Evolutionary conservation across 37 sponge, comb jelly and placozoan genomes (phyloP).

Genomic region (Crambe crambe): DNA sequence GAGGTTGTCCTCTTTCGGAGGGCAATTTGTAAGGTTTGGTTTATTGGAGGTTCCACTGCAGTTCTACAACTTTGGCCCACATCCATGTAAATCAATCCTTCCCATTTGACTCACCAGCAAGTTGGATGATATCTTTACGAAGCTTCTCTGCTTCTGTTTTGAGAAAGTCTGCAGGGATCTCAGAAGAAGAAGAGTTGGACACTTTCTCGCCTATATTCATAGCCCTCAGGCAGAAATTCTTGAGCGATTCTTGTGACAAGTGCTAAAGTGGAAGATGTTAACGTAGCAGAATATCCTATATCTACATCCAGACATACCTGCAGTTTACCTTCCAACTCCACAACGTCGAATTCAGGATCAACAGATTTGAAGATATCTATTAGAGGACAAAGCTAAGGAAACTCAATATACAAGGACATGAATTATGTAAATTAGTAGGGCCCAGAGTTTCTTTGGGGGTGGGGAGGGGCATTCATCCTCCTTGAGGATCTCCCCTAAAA

Average conservation of each 20-base stretch:
- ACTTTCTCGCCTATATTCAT: conserved; percentile 46
- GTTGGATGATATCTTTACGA: conserved; percentile 17
- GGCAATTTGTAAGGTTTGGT: no score
- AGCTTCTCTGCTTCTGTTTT: conserved; percentile 21
- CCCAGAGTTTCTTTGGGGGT: no score
- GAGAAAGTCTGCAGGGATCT: conserved; percentile 5
- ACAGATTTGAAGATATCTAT: conserved; percentile 34
- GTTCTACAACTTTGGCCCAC: not conserved
- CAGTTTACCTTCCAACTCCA: conserved; percentile 39
- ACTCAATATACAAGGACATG: not conserved
- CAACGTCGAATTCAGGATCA: conserved; percentile 5
- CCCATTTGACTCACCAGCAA: conserved; percentile 26
- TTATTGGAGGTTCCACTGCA: not conserved
- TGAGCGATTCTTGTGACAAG: conserved; percentile 31
- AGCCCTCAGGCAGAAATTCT: conserved; percentile 1
- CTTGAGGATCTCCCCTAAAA: no score
- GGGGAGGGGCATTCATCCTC: no score
- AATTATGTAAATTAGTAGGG: not conserved
- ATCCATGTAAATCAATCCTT: not conserved
- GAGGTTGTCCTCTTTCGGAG: no score
- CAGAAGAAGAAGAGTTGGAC: not conserved
- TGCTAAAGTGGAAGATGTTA: conserved; percentile 3
- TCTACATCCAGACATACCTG: conserved; percentile 12
- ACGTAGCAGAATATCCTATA: not conserved
- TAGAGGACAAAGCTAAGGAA: no score